Conservation (phyloP, 2,888 invertebrate species). For the Sinodicranocentrus sp. region DNA sequence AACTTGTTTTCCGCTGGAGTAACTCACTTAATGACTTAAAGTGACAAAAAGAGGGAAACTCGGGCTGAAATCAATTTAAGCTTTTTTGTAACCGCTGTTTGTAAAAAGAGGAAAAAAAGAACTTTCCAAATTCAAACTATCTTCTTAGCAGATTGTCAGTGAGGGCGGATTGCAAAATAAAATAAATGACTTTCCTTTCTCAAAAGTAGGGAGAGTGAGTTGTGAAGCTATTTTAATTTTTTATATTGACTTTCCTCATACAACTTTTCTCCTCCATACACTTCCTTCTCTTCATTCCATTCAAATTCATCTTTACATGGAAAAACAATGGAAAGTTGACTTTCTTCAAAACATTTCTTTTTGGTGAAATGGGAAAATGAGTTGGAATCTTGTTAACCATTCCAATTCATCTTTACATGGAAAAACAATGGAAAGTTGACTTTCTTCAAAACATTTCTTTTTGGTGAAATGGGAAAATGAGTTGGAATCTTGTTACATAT, state of each 20-base stretch:
- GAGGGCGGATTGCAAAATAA: neutral
- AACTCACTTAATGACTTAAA: slow-evolving; percentile 10
- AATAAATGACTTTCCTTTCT: neutral
- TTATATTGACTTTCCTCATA: neutral
- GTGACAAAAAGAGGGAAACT: neutral
- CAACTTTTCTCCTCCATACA: too few species aligned
- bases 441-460: neutral
- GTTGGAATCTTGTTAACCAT: neutral
- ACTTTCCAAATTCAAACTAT: neutral
- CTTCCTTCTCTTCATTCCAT: neutral
- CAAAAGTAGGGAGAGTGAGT: neutral
- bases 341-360: neutral
- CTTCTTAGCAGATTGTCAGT: neutral
- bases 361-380: neutral
- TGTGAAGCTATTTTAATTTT: neutral
- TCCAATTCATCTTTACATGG: neutral
- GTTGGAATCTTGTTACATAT: neutral
- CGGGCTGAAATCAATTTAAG: slow-evolving; percentile 13
- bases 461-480: neutral
- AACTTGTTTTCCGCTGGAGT: slow-evolving; percentile 19
- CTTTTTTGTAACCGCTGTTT: too few species aligned
- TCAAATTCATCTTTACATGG: neutral
- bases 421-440: neutral
- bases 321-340: neutral
- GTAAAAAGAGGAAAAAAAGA: neutral